phyloP scores from a whole-genome alignment of 1,140 invertebrate species.

The Venturia canescens region DNA sequence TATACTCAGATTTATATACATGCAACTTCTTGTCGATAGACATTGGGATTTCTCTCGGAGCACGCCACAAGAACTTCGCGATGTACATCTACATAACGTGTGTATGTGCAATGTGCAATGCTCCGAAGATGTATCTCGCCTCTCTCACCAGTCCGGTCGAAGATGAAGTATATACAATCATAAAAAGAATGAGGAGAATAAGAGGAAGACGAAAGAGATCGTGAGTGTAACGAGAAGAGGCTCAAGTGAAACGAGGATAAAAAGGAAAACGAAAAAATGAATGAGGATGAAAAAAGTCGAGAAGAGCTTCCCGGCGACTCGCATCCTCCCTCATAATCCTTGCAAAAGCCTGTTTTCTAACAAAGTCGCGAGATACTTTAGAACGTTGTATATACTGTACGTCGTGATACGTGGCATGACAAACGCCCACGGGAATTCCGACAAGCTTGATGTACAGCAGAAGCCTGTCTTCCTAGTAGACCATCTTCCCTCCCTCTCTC shows the following conservation, averaged over 20 bases:
- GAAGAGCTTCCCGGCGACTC: constrained; percentile 5
- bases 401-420: not conserved
- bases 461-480: constrained; percentile 18
- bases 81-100: not conserved
- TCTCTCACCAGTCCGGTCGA: not conserved
- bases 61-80: constrained; percentile 11
- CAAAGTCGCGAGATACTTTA: constrained; percentile 30
- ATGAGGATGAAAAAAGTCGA: not conserved
- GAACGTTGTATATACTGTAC: not conserved
- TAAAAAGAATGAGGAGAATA: not conserved
- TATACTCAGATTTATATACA: too few species aligned
- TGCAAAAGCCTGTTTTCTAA: constrained; percentile 33
- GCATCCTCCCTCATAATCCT: constrained; percentile 37
- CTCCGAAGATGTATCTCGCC: not conserved
- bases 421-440: constrained; percentile 42
- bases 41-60: constrained; percentile 27
- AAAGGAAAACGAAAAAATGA: not conserved
- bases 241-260: not conserved
- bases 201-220: constrained; percentile 28
- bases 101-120: not conserved
- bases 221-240: constrained; percentile 13
- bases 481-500: not conserved
- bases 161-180: constrained; percentile 1
- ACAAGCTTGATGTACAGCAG: constrained; percentile 33
- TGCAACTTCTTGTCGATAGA: constrained; percentile 21